Evolutionary conservation across 2,888 invertebrate genomes (phyloP).

Genomic region (Sarcophaga rosellei): DNA sequence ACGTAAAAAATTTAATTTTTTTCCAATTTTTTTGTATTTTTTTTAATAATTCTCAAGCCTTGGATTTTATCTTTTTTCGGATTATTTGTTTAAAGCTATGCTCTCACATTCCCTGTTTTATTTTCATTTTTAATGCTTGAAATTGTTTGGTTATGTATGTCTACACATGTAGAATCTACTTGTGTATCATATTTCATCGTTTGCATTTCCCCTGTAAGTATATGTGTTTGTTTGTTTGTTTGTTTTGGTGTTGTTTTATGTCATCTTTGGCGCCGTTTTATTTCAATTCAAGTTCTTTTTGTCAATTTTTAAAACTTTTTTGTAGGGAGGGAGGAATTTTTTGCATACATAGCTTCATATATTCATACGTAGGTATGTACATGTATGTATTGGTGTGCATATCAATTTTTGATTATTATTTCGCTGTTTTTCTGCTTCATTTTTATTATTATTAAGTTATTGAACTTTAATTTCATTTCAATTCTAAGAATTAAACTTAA

Average conservation of each 20-base stretch:
- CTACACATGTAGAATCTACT: not conserved
- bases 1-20: no score
- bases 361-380: no score
- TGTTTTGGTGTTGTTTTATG: conserved; percentile 45
- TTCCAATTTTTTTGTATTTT: no score
- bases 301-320: conserved; percentile 25
- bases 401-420: conserved; percentile 57
- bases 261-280: conserved; percentile 69
- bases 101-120: no score
- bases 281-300: conserved; percentile 69
- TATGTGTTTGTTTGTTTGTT: conserved; percentile 18
- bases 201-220: not conserved
- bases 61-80: no score
- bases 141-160: not conserved
- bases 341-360: not conserved
- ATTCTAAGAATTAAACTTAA: conserved; percentile 53
- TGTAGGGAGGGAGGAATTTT: not conserved
- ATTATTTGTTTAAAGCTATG: no score
- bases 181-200: not conserved
- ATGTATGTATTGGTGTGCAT: no score
- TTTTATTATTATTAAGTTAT: conserved; percentile 49
- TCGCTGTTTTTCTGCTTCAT: conserved; percentile 23
- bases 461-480: conserved; percentile 50
- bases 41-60: no score
- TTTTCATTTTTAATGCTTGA: not conserved